phyloP scores from a whole-genome alignment of 2,113 vertebrate species.

The Climacteris rufus region DNA sequence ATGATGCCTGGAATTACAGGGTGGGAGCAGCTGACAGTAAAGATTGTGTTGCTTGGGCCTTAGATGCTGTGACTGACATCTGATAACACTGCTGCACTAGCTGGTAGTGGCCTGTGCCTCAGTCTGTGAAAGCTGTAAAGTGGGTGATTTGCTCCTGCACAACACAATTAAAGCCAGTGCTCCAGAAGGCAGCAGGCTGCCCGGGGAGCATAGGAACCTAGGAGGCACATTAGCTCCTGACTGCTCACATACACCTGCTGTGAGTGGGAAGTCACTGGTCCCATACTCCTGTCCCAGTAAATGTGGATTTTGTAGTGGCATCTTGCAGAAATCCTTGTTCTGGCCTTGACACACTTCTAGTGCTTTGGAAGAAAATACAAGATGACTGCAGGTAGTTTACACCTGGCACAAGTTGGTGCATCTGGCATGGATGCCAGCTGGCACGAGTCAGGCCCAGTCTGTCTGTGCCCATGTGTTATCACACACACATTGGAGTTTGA shows the following conservation, averaged over 20 bases:
- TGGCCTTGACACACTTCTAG: not conserved
- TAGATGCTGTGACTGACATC: not conserved
- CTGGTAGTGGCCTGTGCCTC: not conserved
- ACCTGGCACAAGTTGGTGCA: not conserved
- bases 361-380: not conserved
- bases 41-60: not conserved
- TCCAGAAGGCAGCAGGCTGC: not conserved
- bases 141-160: not conserved
- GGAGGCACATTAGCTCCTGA: not conserved
- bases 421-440: not conserved
- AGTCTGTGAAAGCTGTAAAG: not conserved
- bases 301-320: not conserved
- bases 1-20: not conserved
- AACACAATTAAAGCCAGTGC: not conserved
- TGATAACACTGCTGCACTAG: not conserved
- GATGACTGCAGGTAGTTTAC: not conserved
- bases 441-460: not conserved
- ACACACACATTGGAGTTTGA: not conserved
- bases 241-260: not conserved
- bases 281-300: not conserved
- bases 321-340: not conserved
- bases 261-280: not conserved
- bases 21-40: not conserved
- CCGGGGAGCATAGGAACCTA: not conserved
- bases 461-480: not conserved